Conservation (phyloP, 1,140 invertebrate genomes). For the Heliconius congener region DNA sequence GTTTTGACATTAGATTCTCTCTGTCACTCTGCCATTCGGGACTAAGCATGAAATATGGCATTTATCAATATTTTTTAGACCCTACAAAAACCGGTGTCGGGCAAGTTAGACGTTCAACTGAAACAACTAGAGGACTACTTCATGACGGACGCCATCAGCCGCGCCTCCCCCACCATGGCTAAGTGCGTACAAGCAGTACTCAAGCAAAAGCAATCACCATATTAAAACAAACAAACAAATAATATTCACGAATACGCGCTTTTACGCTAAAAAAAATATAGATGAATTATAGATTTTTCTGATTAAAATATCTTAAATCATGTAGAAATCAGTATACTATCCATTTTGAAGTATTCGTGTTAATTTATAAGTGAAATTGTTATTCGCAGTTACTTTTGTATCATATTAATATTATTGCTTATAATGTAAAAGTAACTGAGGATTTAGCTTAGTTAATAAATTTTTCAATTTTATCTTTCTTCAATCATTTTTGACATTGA, state of each 20-base stretch:
- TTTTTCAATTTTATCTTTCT: conserved; percentile 58
- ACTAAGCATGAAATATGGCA: neutral
- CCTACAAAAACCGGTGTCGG: conserved; percentile 80
- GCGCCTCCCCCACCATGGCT: conserved; percentile 99
- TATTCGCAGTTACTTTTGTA: conserved; percentile 23
- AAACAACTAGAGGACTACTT: conserved; percentile 96
- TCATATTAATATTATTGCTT: neutral
- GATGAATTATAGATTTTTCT: neutral
- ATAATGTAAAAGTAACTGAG: conserved; percentile 26
- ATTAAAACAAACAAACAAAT: conserved; percentile 46
- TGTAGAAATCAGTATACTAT: conserved; percentile 12
- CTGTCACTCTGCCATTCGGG: too few species aligned
- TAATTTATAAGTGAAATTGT: conserved; percentile 26
- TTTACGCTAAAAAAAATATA: neutral
- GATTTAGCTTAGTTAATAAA: conserved; percentile 52
- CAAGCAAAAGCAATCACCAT: conserved; percentile 85
- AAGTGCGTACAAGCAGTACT: conserved; percentile 96
- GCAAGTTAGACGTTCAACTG: conserved; percentile 88
- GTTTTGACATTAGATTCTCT: too few species aligned
- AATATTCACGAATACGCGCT: conserved; percentile 20
- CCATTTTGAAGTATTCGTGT: conserved; percentile 25
- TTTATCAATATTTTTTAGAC: conserved; percentile 72
- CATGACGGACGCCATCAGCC: conserved; percentile 98
- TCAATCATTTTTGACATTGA: conserved; percentile 72
- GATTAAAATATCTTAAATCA: neutral